Percentiles rank a stretch among this genome's conserved stretches.
Evolutionary conservation across 37 sponge, comb jelly and placozoan genomes (phyloP).

Genomic region (Corticium candelabrum): DNA sequence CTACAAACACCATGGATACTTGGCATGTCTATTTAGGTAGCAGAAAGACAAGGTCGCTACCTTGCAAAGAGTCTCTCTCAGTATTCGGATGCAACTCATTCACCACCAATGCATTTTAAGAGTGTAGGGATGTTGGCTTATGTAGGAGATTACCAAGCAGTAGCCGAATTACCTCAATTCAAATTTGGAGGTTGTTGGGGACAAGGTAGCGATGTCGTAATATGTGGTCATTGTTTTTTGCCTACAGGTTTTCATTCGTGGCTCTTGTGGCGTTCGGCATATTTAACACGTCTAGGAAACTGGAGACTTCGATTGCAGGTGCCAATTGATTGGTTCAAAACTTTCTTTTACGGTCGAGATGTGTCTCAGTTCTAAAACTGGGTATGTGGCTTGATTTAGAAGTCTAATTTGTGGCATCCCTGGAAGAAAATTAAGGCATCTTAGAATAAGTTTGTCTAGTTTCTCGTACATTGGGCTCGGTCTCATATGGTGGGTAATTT

Average conservation of each 20-base stretch:
- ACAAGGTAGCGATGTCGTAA: neutral
- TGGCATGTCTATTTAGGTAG: constrained; percentile 42
- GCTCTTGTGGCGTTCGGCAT: constrained; percentile 81
- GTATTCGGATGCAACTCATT: constrained; percentile 3
- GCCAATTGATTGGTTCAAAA: constrained; percentile 80
- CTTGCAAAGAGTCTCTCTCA: constrained; percentile 48
- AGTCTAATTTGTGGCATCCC: too few relatives aligned
- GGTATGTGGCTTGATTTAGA: too few relatives aligned
- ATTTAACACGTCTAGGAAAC: constrained; percentile 73
- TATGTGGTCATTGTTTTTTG: neutral
- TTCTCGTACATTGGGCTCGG: too few relatives aligned
- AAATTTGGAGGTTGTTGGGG: constrained; percentile 53
- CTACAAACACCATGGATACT: too few relatives aligned
- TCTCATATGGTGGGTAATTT: too few relatives aligned
- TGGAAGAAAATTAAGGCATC: too few relatives aligned
- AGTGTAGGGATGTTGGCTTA: constrained; percentile 78
- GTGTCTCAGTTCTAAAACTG: constrained; percentile 71
- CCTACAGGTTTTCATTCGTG: constrained; percentile 62
- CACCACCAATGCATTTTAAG: constrained; percentile 41
- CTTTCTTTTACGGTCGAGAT: constrained; percentile 79
- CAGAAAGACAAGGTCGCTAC: constrained; percentile 72
- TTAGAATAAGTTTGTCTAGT: too few relatives aligned
- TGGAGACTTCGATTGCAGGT: constrained; percentile 87
- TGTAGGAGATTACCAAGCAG: constrained; percentile 66
- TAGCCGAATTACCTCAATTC: constrained; percentile 49